These are phyloP conservation scores for Drosophila pallidifrons DNA, from an alignment of 1,140 invertebrate species.

Conservation along the genomic window DNA sequence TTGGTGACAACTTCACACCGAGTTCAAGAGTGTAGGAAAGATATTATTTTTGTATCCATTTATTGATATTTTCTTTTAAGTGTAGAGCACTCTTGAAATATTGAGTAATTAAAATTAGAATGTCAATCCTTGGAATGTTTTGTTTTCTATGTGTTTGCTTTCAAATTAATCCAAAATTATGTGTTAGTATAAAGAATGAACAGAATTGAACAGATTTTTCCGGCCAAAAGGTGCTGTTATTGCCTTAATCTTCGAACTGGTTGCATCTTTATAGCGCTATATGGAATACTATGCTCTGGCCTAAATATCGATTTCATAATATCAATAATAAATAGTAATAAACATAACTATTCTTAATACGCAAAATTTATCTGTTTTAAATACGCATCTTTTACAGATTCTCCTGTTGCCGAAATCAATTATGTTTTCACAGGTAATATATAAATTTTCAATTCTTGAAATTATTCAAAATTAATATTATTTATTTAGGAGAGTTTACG, in stretches of 20 bases:
- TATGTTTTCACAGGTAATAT: slow-evolving; percentile 6
- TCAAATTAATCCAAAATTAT: slow-evolving; percentile 29
- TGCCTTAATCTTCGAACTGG: background rate
- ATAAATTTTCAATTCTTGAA: background rate
- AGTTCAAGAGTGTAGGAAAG: background rate
- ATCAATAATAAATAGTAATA: slow-evolving; percentile 8
- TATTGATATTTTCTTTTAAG: background rate
- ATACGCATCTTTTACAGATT: background rate
- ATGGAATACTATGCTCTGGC: background rate
- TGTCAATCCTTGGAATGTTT: background rate
- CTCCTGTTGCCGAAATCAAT: background rate
- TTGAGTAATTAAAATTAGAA: too few relatives aligned
- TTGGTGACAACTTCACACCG: slow-evolving; percentile 28
- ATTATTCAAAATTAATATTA: background rate
- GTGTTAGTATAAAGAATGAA: background rate
- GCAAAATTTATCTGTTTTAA: background rate
- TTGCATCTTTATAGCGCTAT: background rate
- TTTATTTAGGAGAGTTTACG: background rate
- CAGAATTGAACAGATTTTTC: background rate
- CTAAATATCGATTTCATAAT: slow-evolving; percentile 7
- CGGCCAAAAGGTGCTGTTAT: background rate
- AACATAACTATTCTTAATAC: background rate
- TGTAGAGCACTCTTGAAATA: too few relatives aligned
- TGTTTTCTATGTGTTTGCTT: background rate
- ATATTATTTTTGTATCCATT: background rate